These are phyloP conservation scores for Ichneumoninae sp. DNA, from an alignment of 2,888 invertebrate species.

Conservation along the genomic window DNA sequence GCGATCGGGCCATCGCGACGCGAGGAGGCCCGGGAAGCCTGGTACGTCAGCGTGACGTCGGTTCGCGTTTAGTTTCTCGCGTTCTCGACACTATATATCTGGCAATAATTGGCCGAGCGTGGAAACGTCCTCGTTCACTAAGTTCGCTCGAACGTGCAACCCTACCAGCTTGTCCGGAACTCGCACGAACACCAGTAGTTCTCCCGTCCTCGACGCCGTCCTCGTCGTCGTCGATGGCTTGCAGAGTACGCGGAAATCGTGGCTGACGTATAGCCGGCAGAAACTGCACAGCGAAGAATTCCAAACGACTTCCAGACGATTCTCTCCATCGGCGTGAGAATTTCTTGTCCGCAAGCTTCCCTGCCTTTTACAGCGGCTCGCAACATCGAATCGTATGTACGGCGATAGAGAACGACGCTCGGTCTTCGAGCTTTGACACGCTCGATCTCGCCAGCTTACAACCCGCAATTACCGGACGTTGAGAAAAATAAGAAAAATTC, in stretches of 20 bases:
- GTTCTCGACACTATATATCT: constrained; percentile 27
- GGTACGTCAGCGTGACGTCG: constrained; percentile 49
- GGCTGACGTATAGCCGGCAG: constrained; percentile 1
- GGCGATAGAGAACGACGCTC: background rate
- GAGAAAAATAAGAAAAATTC: constrained; percentile 48
- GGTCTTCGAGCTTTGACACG: constrained; percentile 53
- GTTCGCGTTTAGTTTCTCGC: constrained; percentile 49
- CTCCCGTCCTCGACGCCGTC: constrained; percentile 15
- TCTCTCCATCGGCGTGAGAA: constrained; percentile 59
- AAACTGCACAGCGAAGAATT: constrained; percentile 48
- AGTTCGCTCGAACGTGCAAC: constrained; percentile 29
- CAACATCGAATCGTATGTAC: background rate
- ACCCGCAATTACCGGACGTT: constrained; percentile 49
- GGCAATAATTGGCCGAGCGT: constrained; percentile 58
- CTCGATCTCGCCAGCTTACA: constrained; percentile 52
- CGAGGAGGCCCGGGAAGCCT: constrained; percentile 40
- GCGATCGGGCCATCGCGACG: constrained; percentile 14
- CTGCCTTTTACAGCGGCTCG: constrained; percentile 37
- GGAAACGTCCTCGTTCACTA: constrained; percentile 37
- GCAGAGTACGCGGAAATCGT: constrained; percentile 52
- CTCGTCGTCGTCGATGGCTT: constrained; percentile 29
- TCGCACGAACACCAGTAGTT: constrained; percentile 36
- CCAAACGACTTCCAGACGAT: constrained; percentile 49
- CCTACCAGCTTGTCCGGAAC: background rate
- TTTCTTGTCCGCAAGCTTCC: constrained; percentile 54